Base-by-base conservation (phyloP, 2,797 vertebrate genomes). In the Cygnus olor region DNA sequence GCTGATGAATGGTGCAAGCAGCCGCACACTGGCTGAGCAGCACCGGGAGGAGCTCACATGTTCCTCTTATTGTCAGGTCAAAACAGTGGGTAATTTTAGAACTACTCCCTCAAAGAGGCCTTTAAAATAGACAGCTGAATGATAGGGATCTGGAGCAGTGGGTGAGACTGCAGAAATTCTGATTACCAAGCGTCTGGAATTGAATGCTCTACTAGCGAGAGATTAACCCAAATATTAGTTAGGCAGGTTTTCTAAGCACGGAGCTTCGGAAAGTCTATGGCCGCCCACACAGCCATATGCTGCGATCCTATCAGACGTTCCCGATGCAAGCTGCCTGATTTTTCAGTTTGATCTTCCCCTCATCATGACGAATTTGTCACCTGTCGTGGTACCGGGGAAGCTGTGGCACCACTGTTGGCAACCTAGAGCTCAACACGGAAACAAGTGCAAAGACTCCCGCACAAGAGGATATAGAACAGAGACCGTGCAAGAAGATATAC, bases 101-200 rank as follows among this genome's bases (percentile, higher is more conserved):
- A 87, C 74, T 84, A 61, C 83, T 90, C 74, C 85, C 73, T 25
- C 66, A 93, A 70, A 91, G 73, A 79, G 34, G 89, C 5, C 2
- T 93, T 92, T 88, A 93, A 94, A 96, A 95, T 53, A 89, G 70
- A 45, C 69, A 91, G 63, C 87, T 91, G 93, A 95, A 88, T 77
- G 51, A 91, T 60, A 86, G 25, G 64, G 89, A 90, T 91, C 80
- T 77, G 44, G 77, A 96, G 83, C 9, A 1, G 89, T 77, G 77
- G 68, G 88, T 7, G 36, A 89, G 60, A 91, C 89, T 93, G 89
- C 71, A 93, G 82, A 91, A 96, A 90, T 47, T 84, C 64, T 77
- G 25, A 82, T 85, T 91, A 89, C 80, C 83, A 80, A 85, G 45
- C 5, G 9, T 61, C 83, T 92, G 57, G 36, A 95, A 91, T 0